Base-by-base conservation (phyloP, 2,797 vertebrate genomes). In the Falco peregrinus region DNA sequence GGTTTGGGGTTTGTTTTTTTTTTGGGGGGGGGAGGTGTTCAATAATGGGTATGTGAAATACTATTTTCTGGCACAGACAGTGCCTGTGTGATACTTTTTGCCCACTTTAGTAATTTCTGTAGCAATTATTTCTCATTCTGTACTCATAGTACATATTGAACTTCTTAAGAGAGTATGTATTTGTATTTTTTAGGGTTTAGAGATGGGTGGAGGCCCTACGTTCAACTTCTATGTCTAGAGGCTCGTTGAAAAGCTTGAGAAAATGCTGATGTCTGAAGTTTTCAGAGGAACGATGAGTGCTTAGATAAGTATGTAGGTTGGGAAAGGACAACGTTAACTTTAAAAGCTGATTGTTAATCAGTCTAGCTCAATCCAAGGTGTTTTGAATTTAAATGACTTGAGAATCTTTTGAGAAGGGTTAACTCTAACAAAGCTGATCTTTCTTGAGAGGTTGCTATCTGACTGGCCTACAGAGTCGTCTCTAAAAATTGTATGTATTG, bases 261-360 rank as follows among this genome's bases (percentile, higher is more conserved):
- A 93, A 71, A 56, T 92, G 47, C 70, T 81, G 90, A 78, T 43
- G 64, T 77, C 31, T 88, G 31, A 74, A 48, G 20, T 37, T 86
- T 85, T 86, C 57, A 13, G 78, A 82, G 63, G 35, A 79, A 57
- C 0, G 2, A 35, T 77, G 47, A 29, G 21, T 24, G 13, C 54
- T 84, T 74, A 84, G 53, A 35, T 68, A 78, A 83, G 26, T 22
- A 16, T 8, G 2, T 17, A 37, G 5, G 3, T 16, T 88, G 37
- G 22, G 25, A 68, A 86, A 63, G 68, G 76, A 39, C 29, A 71
- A 71, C 35, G 22, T 61, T 83, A 89, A 88, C 84, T 63, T 39
- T 3, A 1, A 65, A 83, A 61, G 16, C 47, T 43, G 53, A 17
- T 73, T 78, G 21, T 61, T 90, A 59, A 61, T 89, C 54, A 65